Conservation (phyloP, 2,113 vertebrate species). For the Plecotus auritus region DNA sequence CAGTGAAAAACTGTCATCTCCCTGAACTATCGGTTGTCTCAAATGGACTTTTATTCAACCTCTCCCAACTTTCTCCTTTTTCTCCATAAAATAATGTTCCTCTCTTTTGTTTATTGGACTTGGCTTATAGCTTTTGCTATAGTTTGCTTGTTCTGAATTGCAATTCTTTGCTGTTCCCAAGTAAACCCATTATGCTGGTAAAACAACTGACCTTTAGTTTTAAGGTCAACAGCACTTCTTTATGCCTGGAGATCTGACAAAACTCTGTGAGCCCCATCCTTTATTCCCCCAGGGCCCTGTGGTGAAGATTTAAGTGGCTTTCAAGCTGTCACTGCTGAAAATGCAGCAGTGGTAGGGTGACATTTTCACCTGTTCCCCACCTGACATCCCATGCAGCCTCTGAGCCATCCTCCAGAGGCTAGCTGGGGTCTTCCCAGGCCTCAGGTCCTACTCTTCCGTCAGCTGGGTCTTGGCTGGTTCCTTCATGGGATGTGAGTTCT, state of each 20-base stretch:
- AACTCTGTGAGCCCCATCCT: background rate
- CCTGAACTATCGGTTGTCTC: background rate
- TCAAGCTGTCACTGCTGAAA: background rate
- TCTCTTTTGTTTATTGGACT: background rate
- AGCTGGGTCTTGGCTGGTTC: too few relatives aligned
- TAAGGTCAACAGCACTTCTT: background rate
- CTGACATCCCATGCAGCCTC: background rate
- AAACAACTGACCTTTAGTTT: background rate
- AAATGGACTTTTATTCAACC: too few relatives aligned
- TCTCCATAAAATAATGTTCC: background rate
- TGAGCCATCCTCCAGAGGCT: background rate
- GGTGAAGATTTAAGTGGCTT: background rate
- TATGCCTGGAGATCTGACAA: background rate
- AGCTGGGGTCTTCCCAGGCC: background rate
- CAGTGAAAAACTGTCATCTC: too few relatives aligned
- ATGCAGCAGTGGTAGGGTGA: background rate
- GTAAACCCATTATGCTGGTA: background rate
- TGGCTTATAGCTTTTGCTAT: background rate
- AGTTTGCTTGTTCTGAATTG: background rate
- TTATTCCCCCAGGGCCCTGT: background rate
- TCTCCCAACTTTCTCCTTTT: background rate
- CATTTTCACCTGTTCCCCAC: background rate
- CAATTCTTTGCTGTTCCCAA: background rate
- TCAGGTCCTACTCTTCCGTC: background rate
- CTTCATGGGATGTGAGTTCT: fast-evolving